Percentiles rank a stretch among this genome's conserved stretches.
Evolutionary conservation across 2,797 vertebrate genomes (phyloP).

Genomic region (Mionectes olivaceus): DNA sequence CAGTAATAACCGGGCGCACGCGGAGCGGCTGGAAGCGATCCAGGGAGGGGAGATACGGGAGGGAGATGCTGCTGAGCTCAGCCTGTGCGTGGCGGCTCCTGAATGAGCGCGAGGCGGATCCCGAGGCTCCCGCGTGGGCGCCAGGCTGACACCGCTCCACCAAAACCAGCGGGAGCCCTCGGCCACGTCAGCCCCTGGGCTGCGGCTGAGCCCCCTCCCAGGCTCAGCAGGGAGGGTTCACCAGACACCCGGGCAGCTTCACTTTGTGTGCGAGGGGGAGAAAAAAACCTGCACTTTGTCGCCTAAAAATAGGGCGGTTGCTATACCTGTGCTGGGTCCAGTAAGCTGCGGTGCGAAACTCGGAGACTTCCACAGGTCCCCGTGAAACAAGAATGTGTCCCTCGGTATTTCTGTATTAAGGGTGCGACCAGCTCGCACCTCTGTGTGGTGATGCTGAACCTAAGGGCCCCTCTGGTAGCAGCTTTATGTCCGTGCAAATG

Average conservation of each 20-base stretch:
- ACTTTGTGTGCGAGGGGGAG: rapidly evolving
- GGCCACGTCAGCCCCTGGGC: background rate
- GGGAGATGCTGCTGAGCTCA: background rate
- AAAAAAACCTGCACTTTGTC: background rate
- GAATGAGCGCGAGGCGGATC: background rate
- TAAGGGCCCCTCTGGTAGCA: background rate
- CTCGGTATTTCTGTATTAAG: rapidly evolving
- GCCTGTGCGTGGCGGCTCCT: background rate
- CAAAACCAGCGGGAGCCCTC: background rate
- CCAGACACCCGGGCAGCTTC: background rate
- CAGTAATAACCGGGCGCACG: constrained; percentile 14
- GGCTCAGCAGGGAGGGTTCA: background rate
- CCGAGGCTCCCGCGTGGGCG: background rate
- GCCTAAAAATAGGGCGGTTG: background rate
- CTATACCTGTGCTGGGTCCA: rapidly evolving
- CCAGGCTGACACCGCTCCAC: background rate
- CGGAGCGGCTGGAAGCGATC: background rate
- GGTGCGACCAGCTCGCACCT: rapidly evolving
- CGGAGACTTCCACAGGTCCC: background rate
- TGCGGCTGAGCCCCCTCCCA: background rate
- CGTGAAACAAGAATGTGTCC: rapidly evolving
- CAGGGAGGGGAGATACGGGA: constrained; percentile 2
- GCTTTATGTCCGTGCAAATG: background rate
- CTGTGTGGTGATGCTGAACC: background rate
- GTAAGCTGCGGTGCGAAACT: background rate